Conservation (phyloP, 2,888 invertebrate species). For the Cataglyphis albicans region DNA sequence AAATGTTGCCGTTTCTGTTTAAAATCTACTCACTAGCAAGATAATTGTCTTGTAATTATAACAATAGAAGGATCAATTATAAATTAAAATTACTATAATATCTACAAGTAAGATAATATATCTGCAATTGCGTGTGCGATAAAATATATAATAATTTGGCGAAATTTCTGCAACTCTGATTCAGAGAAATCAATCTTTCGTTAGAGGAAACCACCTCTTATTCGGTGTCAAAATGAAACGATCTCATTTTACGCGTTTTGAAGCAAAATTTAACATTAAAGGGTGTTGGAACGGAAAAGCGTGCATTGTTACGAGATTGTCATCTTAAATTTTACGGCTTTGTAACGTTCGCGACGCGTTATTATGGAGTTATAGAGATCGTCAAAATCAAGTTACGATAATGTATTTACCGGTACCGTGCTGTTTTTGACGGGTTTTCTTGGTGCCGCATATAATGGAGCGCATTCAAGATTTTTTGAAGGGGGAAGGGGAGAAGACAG, state of each 20-base stretch:
- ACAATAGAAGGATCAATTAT: background rate
- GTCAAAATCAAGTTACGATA: constrained; percentile 62
- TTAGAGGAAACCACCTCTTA: background rate
- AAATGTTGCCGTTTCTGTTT: background rate
- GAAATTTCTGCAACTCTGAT: background rate
- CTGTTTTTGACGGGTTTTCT: constrained; percentile 33
- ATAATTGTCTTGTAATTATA: constrained; percentile 4
- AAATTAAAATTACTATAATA: constrained; percentile 5
- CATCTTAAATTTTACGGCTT: constrained; percentile 65
- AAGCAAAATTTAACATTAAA: constrained; percentile 38
- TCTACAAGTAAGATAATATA: background rate
- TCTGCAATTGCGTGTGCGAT: background rate
- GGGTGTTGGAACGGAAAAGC: constrained; percentile 37
- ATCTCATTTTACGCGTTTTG: constrained; percentile 10
- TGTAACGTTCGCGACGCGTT: constrained; percentile 58
- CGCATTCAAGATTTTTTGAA: constrained; percentile 18
- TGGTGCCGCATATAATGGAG: constrained; percentile 17
- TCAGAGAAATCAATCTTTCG: background rate
- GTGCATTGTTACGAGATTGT: constrained; percentile 52
- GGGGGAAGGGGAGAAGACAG: background rate
- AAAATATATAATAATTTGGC: background rate
- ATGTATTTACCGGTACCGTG: constrained; percentile 50
- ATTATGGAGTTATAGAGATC: constrained; percentile 48
- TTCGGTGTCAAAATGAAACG: background rate
- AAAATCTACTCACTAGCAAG: background rate